Conservation (phyloP, 2,113 vertebrate genomes). For the Suricata suricatta region DNA sequence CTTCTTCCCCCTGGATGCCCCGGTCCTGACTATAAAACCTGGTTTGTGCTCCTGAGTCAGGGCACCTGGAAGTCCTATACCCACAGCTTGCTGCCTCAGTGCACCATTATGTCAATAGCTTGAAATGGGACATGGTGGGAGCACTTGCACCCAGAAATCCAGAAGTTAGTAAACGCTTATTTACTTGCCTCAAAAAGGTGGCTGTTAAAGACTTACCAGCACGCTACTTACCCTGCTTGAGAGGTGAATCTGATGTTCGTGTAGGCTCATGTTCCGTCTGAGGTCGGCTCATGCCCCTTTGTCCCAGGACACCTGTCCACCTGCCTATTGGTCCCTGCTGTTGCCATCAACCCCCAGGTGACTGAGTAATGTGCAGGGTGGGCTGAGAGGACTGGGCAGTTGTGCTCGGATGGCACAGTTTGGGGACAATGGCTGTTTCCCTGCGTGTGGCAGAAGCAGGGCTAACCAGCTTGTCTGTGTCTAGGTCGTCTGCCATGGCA, state of each 20-base stretch:
- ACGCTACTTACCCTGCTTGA: too few species aligned
- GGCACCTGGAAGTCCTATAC: not conserved
- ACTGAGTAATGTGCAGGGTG: not conserved
- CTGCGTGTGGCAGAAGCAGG: not conserved
- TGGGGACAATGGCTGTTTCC: not conserved
- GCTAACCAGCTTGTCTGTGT: slow-evolving; percentile 51
- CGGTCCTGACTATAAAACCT: not conserved
- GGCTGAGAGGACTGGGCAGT: too few species aligned
- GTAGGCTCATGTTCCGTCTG: not conserved
- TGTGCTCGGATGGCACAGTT: not conserved
- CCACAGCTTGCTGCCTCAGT: not conserved
- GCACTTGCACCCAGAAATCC: not conserved
- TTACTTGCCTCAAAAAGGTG: not conserved
- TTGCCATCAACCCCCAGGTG: not conserved
- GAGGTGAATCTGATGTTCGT: not conserved
- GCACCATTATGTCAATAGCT: not conserved
- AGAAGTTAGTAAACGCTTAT: not conserved
- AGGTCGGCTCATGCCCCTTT: not conserved
- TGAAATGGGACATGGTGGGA: not conserved
- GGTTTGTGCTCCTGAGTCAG: not conserved
- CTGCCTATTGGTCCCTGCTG: too few species aligned
- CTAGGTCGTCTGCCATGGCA: slow-evolving; percentile 38
- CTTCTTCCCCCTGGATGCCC: not conserved
- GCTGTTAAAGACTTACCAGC: not conserved
- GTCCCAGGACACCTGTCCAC: not conserved